Percentiles rank a stretch among this genome's conserved stretches.
These are phyloP conservation scores for Champsocephalus esox DNA, from an alignment of 2,797 vertebrate genomes.

Conservation along the genomic window DNA sequence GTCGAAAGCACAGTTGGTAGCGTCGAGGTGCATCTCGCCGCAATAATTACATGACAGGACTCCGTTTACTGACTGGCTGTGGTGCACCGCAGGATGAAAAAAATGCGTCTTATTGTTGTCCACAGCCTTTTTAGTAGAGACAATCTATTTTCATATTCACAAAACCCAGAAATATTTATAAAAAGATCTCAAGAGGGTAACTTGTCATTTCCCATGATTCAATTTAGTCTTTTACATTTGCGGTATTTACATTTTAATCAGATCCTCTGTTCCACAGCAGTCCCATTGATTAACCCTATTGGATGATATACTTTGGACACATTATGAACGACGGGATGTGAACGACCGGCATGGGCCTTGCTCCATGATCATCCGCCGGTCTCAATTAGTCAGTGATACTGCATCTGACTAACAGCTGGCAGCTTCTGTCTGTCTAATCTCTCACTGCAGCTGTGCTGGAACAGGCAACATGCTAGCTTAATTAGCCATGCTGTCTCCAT, in stretches of 20 bases:
- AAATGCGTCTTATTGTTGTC: background rate
- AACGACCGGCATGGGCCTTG: conserved; percentile 69
- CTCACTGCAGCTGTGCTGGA: conserved; percentile 86
- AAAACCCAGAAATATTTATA: conserved; percentile 32
- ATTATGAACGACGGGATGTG: conserved; percentile 69
- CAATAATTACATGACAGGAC: too few relatives aligned
- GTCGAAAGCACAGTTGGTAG: too few relatives aligned
- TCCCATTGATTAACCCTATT: conserved; percentile 84
- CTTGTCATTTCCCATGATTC: conserved; percentile 67
- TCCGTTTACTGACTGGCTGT: too few relatives aligned
- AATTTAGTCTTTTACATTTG: conserved; percentile 76
- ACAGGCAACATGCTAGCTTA: conserved; percentile 85
- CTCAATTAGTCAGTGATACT: conserved; percentile 87
- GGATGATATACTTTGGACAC: conserved; percentile 81
- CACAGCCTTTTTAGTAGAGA: background rate
- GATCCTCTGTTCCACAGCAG: conserved; percentile 72
- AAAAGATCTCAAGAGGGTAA: conserved; percentile 57
- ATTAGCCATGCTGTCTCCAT: conserved; percentile 86
- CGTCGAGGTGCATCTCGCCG: too few relatives aligned
- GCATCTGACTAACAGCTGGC: conserved; percentile 88
- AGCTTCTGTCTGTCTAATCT: conserved; percentile 87
- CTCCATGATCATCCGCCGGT: conserved; percentile 79
- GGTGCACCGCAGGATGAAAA: too few relatives aligned
- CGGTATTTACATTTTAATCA: conserved; percentile 84
- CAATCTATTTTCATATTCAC: conserved; percentile 19